Percentiles rank a stretch among this genome's conserved stretches.
These are phyloP conservation scores for Gymnobelideus leadbeateri DNA, from an alignment of 2,113 vertebrate genomes.

Conservation along the genomic window DNA sequence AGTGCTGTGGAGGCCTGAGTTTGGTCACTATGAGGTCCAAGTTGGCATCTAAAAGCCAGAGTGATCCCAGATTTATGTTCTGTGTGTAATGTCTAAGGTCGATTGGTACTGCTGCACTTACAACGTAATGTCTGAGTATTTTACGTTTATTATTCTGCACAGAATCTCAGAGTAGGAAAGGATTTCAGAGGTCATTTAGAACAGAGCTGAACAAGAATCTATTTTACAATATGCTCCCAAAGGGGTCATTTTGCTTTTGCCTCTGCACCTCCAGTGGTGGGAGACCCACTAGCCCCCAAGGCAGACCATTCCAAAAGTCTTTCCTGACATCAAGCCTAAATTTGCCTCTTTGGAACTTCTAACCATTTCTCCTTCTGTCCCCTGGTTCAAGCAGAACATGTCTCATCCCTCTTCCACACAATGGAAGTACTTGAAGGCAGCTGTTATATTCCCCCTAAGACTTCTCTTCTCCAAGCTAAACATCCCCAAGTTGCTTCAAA, in stretches of 20 bases:
- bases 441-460: neutral
- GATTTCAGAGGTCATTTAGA: neutral
- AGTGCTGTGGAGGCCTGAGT: neutral
- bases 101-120: neutral
- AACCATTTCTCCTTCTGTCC: neutral
- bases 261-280: neutral
- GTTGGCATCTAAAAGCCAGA: neutral
- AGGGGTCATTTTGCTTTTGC: neutral
- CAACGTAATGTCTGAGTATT: neutral
- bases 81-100: neutral
- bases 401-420: neutral
- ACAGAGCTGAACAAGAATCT: neutral
- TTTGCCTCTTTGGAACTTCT: neutral
- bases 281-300: neutral
- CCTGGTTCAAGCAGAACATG: neutral
- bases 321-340: neutral
- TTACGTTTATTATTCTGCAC: neutral
- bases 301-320: neutral
- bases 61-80: neutral
- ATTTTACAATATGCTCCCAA: neutral
- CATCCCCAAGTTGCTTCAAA: neutral
- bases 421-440: neutral
- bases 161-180: neutral
- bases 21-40: neutral
- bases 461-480: neutral